These are phyloP conservation scores for Drosophila suboccidentalis DNA, from an alignment of 2,888 invertebrate genomes.

Conservation along the genomic window DNA sequence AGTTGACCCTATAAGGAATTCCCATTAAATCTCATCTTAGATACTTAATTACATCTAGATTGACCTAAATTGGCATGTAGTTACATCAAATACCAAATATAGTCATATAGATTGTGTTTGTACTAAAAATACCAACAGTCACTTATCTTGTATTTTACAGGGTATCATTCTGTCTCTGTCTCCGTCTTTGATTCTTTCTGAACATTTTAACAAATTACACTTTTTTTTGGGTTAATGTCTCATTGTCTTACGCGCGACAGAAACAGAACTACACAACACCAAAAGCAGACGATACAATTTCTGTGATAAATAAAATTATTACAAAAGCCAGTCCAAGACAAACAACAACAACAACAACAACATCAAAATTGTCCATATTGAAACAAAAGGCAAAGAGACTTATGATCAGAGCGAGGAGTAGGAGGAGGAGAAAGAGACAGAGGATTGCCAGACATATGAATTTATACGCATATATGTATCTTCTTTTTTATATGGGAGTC, in stretches of 20 bases:
- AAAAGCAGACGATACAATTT: conserved; percentile 74
- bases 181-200: neutral
- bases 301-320: conserved; percentile 78
- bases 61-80: neutral
- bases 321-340: conserved; percentile 55
- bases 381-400: conserved; percentile 36
- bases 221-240: conserved; percentile 78
- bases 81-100: conserved; percentile 6
- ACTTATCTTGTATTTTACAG: conserved; percentile 3
- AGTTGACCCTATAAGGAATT: conserved; percentile 1
- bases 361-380: conserved; percentile 9
- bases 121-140: neutral
- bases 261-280: conserved; percentile 26
- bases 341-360: conserved; percentile 8
- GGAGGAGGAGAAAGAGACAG: conserved; percentile 19
- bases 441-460: conserved; percentile 28
- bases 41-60: neutral
- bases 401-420: conserved; percentile 6
- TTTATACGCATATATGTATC: conserved; percentile 30
- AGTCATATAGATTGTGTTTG: neutral
- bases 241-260: conserved; percentile 64
- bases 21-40: conserved; percentile 1
- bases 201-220: conserved; percentile 52
- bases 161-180: conserved; percentile 18
- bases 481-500: conserved; percentile 14